phyloP scores from a whole-genome alignment of 2,113 vertebrate species.

The Pollimyrus isidori region DNA sequence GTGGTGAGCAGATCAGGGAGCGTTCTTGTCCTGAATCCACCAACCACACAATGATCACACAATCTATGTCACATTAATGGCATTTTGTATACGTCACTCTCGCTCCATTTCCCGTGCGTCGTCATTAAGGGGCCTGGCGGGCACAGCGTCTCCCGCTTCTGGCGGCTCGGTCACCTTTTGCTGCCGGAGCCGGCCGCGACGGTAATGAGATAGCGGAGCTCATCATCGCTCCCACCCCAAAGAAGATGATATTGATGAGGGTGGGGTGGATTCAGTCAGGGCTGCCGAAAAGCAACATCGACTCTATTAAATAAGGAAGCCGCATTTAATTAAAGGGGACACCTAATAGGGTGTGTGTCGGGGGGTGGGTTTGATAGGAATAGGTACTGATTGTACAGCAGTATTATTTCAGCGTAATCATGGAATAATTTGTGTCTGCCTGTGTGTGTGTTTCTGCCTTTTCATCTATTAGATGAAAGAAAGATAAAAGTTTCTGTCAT shows the following conservation, averaged over 20 bases:
- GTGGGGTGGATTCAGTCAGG: background rate
- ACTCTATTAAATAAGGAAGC: background rate
- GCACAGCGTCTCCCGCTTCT: background rate
- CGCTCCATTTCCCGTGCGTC: background rate
- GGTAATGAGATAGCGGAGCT: background rate
- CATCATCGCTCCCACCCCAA: background rate
- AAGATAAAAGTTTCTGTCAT: background rate
- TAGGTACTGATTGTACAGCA: background rate
- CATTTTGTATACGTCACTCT: background rate
- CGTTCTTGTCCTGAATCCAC: background rate
- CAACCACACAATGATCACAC: background rate
- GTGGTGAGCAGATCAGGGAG: background rate
- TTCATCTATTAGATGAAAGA: conserved; percentile 13
- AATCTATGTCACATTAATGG: background rate
- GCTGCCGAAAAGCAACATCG: background rate
- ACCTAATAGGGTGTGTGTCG: background rate
- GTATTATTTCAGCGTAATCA: background rate
- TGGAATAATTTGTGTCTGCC: background rate
- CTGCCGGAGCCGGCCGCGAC: too few relatives aligned
- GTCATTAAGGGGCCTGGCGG: background rate
- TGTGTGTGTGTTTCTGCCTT: background rate
- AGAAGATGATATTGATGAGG: background rate
- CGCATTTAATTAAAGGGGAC: background rate
- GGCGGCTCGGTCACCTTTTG: background rate
- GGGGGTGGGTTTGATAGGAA: background rate